phyloP scores from a whole-genome alignment of 2,888 invertebrate genomes.

The Melitaea athalia region DNA sequence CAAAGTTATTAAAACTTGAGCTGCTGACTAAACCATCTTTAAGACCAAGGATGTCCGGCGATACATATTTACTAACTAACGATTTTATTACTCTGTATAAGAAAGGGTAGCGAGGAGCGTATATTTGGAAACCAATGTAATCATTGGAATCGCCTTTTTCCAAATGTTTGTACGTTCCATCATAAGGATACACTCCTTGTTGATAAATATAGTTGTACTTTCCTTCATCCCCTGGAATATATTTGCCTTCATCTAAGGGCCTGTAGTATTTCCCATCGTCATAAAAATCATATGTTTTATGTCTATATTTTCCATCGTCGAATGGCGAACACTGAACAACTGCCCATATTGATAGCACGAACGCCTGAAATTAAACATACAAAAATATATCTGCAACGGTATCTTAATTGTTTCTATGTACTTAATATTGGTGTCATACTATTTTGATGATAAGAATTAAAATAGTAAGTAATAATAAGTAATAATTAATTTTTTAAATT shows the following conservation, averaged over 20 bases:
- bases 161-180: slow-evolving; percentile 46
- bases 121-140: slow-evolving; percentile 62
- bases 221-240: slow-evolving; percentile 69
- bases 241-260: slow-evolving; percentile 75
- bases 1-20: slow-evolving; percentile 53
- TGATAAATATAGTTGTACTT: slow-evolving; percentile 47
- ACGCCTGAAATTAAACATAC: slow-evolving; percentile 53
- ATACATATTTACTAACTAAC: slow-evolving; percentile 64
- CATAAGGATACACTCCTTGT: slow-evolving; percentile 45
- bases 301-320: slow-evolving; percentile 63
- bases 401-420: no score
- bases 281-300: slow-evolving; percentile 55
- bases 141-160: slow-evolving; percentile 50
- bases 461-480: no score
- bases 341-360: slow-evolving; percentile 52
- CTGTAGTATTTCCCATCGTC: slow-evolving; percentile 75
- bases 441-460: no score
- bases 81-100: slow-evolving; percentile 63
- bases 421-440: no score
- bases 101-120: slow-evolving; percentile 68
- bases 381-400: slow-evolving; percentile 9
- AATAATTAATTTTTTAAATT: no score
- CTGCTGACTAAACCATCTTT: slow-evolving; percentile 53
- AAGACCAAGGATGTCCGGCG: slow-evolving; percentile 53
- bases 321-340: slow-evolving; percentile 56